These are phyloP conservation scores for Malaclemys terrapin DNA, from an alignment of 2,113 vertebrate species.

Conservation along the genomic window DNA sequence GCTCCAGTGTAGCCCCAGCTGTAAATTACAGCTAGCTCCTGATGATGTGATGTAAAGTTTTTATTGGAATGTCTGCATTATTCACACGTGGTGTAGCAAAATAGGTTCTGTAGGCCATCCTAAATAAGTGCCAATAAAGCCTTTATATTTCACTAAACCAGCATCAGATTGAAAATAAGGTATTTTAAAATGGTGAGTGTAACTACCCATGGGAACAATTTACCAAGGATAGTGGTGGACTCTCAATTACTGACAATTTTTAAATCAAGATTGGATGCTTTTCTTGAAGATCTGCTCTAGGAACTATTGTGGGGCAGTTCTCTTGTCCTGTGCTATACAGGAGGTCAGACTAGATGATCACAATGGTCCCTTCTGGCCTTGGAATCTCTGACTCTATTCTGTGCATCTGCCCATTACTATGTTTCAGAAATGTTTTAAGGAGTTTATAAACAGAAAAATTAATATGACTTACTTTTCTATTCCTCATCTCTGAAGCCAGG, in stretches of 20 bases:
- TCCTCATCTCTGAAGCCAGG: not conserved
- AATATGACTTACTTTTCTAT: not conserved
- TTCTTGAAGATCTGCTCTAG: not conserved
- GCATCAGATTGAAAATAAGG: not conserved
- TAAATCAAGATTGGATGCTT: not conserved
- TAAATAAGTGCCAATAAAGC: not conserved
- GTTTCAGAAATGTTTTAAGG: accelerated
- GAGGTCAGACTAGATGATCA: not conserved
- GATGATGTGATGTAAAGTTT: not conserved
- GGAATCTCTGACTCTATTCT: not conserved
- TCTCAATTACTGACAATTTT: not conserved
- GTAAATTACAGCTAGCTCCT: not conserved
- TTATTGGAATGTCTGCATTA: accelerated
- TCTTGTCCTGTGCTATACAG: no score
- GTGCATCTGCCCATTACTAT: accelerated
- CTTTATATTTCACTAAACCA: not conserved
- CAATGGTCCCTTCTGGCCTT: not conserved
- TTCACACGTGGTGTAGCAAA: accelerated
- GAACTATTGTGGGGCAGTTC: not conserved
- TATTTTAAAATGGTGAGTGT: not conserved
- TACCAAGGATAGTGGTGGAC: not conserved
- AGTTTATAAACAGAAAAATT: not conserved
- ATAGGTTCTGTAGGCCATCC: accelerated
- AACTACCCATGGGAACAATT: not conserved
- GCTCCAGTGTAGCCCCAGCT: not conserved